Percentiles rank a stretch among this genome's conserved stretches.
These are phyloP conservation scores for Paramormyrops hopkinsi DNA, from an alignment of 2,797 vertebrate genomes.

Conservation along the genomic window DNA sequence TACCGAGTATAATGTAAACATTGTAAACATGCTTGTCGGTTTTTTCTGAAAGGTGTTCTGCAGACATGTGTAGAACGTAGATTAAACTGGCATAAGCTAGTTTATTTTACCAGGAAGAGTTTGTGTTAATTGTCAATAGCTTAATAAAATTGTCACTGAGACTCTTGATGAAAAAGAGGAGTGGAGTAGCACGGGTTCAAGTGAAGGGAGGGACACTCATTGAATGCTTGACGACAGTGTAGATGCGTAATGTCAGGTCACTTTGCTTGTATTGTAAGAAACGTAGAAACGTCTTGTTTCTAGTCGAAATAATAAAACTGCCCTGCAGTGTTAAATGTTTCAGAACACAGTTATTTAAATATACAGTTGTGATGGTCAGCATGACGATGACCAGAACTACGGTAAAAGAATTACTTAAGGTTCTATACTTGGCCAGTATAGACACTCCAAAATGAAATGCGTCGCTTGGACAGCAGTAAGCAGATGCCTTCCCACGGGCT, in stretches of 20 bases:
- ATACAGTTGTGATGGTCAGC: background rate
- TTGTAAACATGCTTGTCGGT: background rate
- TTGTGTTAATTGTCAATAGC: background rate
- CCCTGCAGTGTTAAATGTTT: background rate
- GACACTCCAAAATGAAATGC: background rate
- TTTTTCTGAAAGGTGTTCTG: background rate
- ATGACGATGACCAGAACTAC: background rate
- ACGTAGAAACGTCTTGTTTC: background rate
- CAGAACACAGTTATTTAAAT: background rate
- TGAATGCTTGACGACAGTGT: background rate
- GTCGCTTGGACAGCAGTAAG: background rate
- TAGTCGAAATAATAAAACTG: background rate
- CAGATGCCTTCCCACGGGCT: background rate
- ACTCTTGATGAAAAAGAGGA: background rate
- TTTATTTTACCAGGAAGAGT: background rate
- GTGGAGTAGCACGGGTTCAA: background rate
- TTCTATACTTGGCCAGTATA: background rate
- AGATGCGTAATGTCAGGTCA: background rate
- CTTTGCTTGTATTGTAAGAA: background rate
- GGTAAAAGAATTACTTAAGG: background rate
- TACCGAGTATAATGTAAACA: background rate
- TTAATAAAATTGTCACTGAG: background rate
- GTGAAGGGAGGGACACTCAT: background rate
- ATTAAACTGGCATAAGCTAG: background rate
- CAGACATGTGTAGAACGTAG: background rate